Evolutionary conservation across 1,140 invertebrate species (phyloP).

Genomic region (Brachionus paranguensis): DNA sequence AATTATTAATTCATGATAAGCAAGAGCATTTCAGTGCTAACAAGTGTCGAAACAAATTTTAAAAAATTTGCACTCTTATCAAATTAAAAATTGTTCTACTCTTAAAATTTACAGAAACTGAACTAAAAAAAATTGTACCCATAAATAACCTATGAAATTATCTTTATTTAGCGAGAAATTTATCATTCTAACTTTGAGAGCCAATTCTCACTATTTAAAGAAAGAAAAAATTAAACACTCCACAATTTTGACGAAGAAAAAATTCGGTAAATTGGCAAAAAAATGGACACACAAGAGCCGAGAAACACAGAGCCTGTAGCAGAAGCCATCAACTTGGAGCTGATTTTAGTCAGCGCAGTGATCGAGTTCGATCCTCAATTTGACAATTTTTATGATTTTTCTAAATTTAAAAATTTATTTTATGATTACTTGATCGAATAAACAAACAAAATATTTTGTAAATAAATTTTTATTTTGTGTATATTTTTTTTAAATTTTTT

Average conservation of each 20-base stretch:
- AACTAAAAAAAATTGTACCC: background rate
- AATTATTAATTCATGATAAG: background rate
- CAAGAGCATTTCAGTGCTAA: background rate
- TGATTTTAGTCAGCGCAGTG: background rate
- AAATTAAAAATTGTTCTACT: background rate
- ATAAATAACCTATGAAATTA: background rate
- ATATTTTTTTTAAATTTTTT: background rate
- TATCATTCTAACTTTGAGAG: background rate
- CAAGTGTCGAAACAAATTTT: background rate
- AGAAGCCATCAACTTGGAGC: background rate
- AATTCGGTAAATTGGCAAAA: background rate
- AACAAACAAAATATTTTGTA: constrained; percentile 4
- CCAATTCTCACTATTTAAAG: background rate
- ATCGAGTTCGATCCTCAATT: background rate
- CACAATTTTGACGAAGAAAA: background rate
- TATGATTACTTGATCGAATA: constrained; percentile 1
- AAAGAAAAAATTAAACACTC: background rate
- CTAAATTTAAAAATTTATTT: constrained; percentile 25
- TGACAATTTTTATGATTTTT: background rate
- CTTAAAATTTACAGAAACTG: background rate
- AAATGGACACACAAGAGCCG: background rate
- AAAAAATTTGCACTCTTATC: background rate
- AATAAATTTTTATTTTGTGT: background rate
- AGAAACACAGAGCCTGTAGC: background rate
- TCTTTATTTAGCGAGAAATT: background rate